Percentiles rank a stretch among this genome's conserved stretches.
These are phyloP conservation scores for Hydrolagus affinis DNA, from an alignment of 2,113 vertebrate genomes.

Conservation along the genomic window DNA sequence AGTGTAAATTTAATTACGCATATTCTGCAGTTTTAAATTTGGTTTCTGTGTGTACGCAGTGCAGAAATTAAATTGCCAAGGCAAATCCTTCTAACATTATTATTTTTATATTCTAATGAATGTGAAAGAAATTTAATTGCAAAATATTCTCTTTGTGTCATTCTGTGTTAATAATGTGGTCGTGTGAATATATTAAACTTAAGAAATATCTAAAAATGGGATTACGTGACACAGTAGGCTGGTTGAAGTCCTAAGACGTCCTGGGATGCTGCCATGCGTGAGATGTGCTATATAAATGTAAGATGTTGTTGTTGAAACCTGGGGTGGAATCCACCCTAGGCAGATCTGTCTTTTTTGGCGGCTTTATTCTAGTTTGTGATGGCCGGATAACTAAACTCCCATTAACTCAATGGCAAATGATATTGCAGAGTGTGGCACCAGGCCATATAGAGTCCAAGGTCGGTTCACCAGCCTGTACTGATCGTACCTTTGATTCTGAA, in stretches of 20 bases:
- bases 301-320: background rate
- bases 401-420: background rate
- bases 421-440: too few relatives aligned
- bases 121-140: constrained; percentile 20
- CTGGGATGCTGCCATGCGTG: too few relatives aligned
- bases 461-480: too few relatives aligned
- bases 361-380: background rate
- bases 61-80: constrained; percentile 11
- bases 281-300: too few relatives aligned
- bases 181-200: background rate
- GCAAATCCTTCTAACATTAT: background rate
- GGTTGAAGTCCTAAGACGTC: background rate
- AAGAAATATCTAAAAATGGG: background rate
- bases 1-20: constrained; percentile 2
- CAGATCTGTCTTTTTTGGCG: background rate
- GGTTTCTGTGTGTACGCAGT: background rate
- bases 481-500: too few relatives aligned
- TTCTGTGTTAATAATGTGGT: background rate
- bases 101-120: constrained; percentile 15
- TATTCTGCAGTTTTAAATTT: constrained; percentile 16
- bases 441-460: too few relatives aligned
- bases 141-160: constrained; percentile 1
- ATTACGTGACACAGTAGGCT: background rate
- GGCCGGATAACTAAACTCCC: background rate
- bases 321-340: background rate